Base-by-base conservation (phyloP, 1,140 invertebrate genomes). In the Bradysia coprophila region DNA sequence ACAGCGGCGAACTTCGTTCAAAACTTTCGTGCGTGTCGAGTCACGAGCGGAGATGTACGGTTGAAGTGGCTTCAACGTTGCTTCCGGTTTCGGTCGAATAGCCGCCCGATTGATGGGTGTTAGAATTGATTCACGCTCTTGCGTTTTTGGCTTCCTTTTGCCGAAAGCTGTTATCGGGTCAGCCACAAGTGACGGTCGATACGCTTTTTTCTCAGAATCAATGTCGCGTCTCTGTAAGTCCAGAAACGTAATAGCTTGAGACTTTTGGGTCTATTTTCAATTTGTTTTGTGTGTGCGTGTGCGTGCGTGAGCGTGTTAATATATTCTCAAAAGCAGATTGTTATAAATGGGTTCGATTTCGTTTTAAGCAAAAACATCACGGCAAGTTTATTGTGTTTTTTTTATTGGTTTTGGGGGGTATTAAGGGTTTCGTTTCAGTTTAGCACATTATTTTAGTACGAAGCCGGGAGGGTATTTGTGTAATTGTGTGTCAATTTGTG, bases 141-240 rank as follows among this genome's bases (percentile, higher is more conserved):
- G 49, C 33, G 39, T 38, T 45, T 55, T 48, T 38, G 51, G 33
- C 51, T 69, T 66, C 32, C 71, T 69, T 32, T 65, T 65, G 20
- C 81, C 81, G 67, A 78, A 85, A 40, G 81, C 82, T 45, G 81
- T 84, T 57, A 83, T 72, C 33, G 81, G 80, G 57, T 81, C 78
- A 39, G 80, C 73, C 45, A 86, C 75, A 55, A 83, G 69, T 49
- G 81, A 81, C 46, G 83, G 81, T 46, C 83, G 68, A 57, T 72
- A 75, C 47, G 83, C 82, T 54, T 82, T 77, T 68, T 82, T 82
- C 61, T 84, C 78, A 81, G 81, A 87, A 49, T 81, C 79, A 49
- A 83, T 77, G 57, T 69, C 68, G 50, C 68, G 70, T 69, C 72
- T 81, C 80, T 84, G 78, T 58, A 79, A 79, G 58, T 62, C 52